Evolutionary conservation across 2,113 vertebrate genomes (phyloP).

Genomic region (Malurus elegans): DNA sequence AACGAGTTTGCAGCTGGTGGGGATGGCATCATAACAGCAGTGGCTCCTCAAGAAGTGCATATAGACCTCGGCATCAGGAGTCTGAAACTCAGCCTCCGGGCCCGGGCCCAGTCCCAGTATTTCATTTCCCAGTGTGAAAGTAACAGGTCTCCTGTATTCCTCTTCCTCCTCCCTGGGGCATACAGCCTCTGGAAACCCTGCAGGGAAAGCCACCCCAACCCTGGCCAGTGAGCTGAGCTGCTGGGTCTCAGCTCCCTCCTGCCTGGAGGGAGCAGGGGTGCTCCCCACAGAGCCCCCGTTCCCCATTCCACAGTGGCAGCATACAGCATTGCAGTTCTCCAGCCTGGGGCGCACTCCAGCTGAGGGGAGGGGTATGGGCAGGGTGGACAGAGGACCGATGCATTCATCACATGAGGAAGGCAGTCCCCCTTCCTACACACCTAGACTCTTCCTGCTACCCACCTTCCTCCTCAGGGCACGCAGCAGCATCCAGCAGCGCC

Average conservation of each 20-base stretch:
- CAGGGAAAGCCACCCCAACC: neutral
- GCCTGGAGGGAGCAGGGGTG: neutral
- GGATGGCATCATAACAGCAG: constrained; percentile 89
- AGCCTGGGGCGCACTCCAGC: neutral
- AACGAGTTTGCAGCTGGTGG: constrained; percentile 93
- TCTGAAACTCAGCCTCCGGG: constrained; percentile 62
- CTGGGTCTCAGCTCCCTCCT: neutral
- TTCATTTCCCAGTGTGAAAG: constrained; percentile 14
- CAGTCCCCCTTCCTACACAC: accelerated
- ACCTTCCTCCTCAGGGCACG: neutral
- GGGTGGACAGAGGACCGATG: neutral
- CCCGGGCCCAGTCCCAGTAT: constrained; percentile 45
- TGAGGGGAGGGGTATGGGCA: neutral
- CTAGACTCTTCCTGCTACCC: neutral
- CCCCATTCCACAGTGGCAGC: neutral
- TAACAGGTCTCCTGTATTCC: neutral
- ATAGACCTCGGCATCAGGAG: constrained; percentile 79
- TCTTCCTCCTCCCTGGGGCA: neutral
- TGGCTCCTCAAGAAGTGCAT: constrained; percentile 93
- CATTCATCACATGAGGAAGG: neutral
- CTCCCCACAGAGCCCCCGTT: neutral
- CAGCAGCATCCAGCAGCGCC: neutral
- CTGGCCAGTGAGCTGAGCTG: neutral
- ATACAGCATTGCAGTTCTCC: neutral
- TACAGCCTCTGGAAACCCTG: neutral